These are phyloP conservation scores for Alcedo atthis DNA, from an alignment of 2,797 vertebrate genomes.

Conservation along the genomic window DNA sequence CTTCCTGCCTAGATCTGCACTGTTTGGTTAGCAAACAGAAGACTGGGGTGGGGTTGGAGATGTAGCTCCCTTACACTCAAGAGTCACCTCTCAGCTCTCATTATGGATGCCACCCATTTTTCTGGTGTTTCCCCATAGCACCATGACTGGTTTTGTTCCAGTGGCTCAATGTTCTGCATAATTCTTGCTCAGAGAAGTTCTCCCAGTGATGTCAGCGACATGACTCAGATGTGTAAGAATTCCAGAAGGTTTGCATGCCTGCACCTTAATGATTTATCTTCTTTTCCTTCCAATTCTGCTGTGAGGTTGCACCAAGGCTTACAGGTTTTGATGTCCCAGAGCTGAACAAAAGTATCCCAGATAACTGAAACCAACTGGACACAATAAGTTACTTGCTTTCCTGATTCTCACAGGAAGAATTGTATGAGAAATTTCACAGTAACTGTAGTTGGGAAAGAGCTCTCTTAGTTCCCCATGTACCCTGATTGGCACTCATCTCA, in stretches of 20 bases:
- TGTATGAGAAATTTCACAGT: not conserved
- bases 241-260: not conserved
- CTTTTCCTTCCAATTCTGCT: not conserved
- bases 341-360: not conserved
- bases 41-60: not conserved
- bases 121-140: not conserved
- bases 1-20: not conserved
- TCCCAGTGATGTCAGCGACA: slow-evolving; percentile 1
- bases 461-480: not conserved
- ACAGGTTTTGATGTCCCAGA: slow-evolving; percentile 25
- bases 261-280: not conserved
- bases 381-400: slow-evolving; percentile 2
- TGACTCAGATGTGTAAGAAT: not conserved
- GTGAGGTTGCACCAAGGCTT: slow-evolving; percentile 4
- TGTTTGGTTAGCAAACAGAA: not conserved
- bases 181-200: not conserved
- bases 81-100: not conserved
- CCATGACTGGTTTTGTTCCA: not conserved
- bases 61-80: not conserved
- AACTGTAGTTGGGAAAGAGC: not conserved
- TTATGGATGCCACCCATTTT: not conserved
- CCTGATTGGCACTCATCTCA: not conserved
- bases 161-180: not conserved
- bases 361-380: not conserved
- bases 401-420: slow-evolving; percentile 17